These are phyloP conservation scores for Monopis laevigella DNA, from an alignment of 2,888 invertebrate genomes.

Conservation along the genomic window DNA sequence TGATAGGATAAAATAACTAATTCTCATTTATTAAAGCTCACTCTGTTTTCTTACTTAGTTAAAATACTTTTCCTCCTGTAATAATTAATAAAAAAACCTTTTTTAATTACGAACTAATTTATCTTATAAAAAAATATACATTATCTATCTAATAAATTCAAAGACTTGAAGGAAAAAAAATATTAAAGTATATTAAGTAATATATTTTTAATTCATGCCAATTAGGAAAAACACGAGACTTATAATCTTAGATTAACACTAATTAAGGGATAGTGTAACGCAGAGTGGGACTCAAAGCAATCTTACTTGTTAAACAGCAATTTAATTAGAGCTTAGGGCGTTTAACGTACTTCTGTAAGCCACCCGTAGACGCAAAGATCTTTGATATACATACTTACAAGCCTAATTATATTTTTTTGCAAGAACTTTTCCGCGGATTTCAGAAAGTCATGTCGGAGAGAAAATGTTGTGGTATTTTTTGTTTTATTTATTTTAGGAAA, in stretches of 20 bases:
- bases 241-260: constrained; percentile 60
- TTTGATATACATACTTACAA: constrained; percentile 1
- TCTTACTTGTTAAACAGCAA: constrained; percentile 45
- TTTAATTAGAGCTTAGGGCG: constrained; percentile 38
- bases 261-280: constrained; percentile 40
- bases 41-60: too few species aligned
- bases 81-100: too few species aligned
- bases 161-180: background rate
- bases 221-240: constrained; percentile 52
- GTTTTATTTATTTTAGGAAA: too few species aligned
- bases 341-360: constrained; percentile 15
- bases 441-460: background rate
- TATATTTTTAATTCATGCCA: constrained; percentile 21
- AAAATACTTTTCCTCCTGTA: too few species aligned
- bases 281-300: constrained; percentile 45
- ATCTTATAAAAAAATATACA: too few species aligned
- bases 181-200: constrained; percentile 7
- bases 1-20: too few species aligned
- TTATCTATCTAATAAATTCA: background rate
- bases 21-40: too few species aligned
- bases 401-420: background rate
- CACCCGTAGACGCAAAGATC: constrained; percentile 1
- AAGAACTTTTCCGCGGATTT: too few species aligned
- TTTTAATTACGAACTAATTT: too few species aligned
- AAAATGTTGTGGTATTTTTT: too few species aligned